A percentile compares a stretch with the other conserved stretches of the same genome.
phyloP scores from a whole-genome alignment of 2,113 vertebrate species.

The Melanotaenia duboulayi region DNA sequence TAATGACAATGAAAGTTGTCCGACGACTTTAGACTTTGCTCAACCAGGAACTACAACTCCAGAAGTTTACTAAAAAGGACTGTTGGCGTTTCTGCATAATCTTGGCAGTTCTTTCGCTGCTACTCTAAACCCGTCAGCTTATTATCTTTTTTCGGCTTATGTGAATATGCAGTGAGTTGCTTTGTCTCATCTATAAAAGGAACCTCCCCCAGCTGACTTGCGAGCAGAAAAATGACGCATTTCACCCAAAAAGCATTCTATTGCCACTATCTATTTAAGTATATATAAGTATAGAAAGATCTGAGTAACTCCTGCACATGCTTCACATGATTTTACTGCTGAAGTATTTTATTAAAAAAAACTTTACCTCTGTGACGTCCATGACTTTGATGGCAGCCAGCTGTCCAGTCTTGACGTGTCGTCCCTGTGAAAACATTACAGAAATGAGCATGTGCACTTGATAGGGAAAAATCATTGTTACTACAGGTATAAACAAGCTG shows the following conservation, averaged over 20 bases:
- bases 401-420: slow-evolving; percentile 84
- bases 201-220: slow-evolving; percentile 1
- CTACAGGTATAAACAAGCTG: too few relatives aligned
- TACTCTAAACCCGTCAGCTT: background rate
- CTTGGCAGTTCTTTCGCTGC: too few relatives aligned
- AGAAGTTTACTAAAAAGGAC: background rate
- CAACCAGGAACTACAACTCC: background rate
- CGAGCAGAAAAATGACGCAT: slow-evolving; percentile 48
- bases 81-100: too few relatives aligned
- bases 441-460: slow-evolving; percentile 19
- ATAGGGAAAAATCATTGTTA: background rate
- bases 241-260: slow-evolving; percentile 42
- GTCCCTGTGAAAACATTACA: slow-evolving; percentile 68
- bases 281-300: too few relatives aligned
- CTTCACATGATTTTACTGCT: slow-evolving; percentile 20
- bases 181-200: too few relatives aligned
- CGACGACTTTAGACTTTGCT: slow-evolving; percentile 13
- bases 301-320: background rate
- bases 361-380: slow-evolving; percentile 82
- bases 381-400: slow-evolving; percentile 86
- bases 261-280: slow-evolving; percentile 23
- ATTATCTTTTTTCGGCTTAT: slow-evolving; percentile 10
- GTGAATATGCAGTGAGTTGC: slow-evolving; percentile 14
- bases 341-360: slow-evolving; percentile 26
- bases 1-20: background rate